Conservation (phyloP, 1,140 invertebrate species). For the Pseudobourletiella spinata region DNA sequence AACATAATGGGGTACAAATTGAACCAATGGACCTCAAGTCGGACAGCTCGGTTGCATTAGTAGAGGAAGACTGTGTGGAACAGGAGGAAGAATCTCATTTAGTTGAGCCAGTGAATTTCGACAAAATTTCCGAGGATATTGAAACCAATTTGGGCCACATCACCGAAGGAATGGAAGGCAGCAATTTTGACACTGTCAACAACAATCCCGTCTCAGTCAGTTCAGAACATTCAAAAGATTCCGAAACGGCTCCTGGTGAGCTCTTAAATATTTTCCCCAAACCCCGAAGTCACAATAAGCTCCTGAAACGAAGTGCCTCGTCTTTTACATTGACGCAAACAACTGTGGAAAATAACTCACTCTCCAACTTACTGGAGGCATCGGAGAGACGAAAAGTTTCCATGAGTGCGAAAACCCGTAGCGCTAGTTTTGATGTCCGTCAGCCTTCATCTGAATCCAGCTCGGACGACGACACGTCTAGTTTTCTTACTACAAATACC, state of each 20-base stretch:
- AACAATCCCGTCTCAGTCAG: neutral
- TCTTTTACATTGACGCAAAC: neutral
- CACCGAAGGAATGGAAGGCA: too few species aligned
- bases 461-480: constrained; percentile 5
- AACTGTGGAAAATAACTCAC: neutral
- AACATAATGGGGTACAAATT: too few species aligned
- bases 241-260: neutral
- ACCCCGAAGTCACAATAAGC: neutral
- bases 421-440: constrained; percentile 27
- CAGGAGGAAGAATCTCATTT: too few species aligned
- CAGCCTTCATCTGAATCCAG: constrained; percentile 10
- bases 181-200: neutral
- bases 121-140: too few species aligned
- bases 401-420: constrained; percentile 4
- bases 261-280: neutral
- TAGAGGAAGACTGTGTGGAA: too few species aligned
- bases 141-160: too few species aligned
- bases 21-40: too few species aligned
- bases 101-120: too few species aligned
- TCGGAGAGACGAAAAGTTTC: too few species aligned
- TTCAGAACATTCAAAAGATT: neutral
- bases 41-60: too few species aligned
- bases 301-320: neutral
- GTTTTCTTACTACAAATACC: neutral
- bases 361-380: too few species aligned